phyloP scores from a whole-genome alignment of 2,797 vertebrate genomes.

The Pygocentrus nattereri region DNA sequence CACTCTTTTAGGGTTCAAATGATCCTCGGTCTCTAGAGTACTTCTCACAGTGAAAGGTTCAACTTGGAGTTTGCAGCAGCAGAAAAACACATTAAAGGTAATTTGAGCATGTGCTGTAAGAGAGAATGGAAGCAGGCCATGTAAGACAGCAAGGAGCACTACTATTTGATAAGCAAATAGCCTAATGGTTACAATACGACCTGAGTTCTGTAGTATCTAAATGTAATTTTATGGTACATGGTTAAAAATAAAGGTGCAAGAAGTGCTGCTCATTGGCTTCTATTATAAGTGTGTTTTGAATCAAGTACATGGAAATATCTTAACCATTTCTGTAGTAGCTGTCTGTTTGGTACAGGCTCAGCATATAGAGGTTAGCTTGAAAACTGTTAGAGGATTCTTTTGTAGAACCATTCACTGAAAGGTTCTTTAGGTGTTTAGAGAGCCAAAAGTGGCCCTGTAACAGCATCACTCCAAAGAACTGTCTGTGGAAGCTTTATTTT shows the following conservation, averaged over 20 bases:
- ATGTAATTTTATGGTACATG: not conserved
- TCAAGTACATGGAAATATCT: not conserved
- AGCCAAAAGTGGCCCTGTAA: not conserved
- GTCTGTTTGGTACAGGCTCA: not conserved
- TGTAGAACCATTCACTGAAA: not conserved
- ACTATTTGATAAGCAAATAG: not conserved
- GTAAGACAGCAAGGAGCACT: not conserved
- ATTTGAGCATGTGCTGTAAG: conserved; percentile 16
- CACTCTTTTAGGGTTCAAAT: conserved; percentile 29
- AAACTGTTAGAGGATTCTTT: not conserved
- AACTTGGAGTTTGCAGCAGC: conserved; percentile 12
- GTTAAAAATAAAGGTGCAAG: not conserved
- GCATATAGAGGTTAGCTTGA: not conserved
- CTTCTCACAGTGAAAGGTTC: conserved; percentile 4
- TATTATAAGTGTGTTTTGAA: not conserved
- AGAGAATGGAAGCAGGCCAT: conserved; percentile 4
- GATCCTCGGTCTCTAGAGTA: conserved; percentile 2
- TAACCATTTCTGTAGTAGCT: too few relatives aligned
- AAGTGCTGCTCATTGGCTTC: not conserved
- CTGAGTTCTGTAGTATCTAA: conserved; percentile 5
- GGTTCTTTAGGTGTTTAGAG: not conserved
- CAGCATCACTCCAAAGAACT: not conserved
- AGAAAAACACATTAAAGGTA: conserved; percentile 40
- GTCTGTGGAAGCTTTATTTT: not conserved
- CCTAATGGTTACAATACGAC: conserved; percentile 3